phyloP scores from a whole-genome alignment of 2,797 vertebrate genomes.

The Echeneis naucrates region DNA sequence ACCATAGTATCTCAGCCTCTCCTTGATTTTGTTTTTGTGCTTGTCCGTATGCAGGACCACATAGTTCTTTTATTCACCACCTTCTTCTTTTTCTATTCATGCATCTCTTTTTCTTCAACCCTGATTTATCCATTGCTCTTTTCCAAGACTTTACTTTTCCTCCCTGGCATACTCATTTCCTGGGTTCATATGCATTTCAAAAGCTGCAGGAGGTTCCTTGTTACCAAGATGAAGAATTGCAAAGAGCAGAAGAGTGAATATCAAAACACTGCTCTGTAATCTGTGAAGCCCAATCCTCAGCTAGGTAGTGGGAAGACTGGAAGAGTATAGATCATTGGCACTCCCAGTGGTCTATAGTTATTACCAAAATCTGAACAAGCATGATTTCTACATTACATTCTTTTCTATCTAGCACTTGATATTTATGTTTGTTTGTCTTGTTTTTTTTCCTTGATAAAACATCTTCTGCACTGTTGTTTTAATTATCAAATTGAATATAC shows the following conservation, averaged over 20 bases:
- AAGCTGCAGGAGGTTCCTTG: conserved; percentile 73
- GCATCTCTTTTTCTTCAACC: conserved; percentile 31
- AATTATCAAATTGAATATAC: background rate
- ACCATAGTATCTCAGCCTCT: conserved; percentile 46
- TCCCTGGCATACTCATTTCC: conserved; percentile 74
- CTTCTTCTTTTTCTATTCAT: conserved; percentile 25
- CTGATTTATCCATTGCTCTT: conserved; percentile 48
- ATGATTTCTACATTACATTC: background rate
- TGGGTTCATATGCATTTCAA: conserved; percentile 81
- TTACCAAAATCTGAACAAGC: background rate
- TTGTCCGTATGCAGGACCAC: conserved; percentile 20
- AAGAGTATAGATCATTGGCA: conserved; percentile 8
- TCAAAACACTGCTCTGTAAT: conserved; percentile 62
- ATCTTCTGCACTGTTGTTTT: conserved; percentile 2
- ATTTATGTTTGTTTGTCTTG: background rate
- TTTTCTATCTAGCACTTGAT: too few relatives aligned
- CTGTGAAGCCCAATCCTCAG: conserved; percentile 8
- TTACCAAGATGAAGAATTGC: conserved; percentile 65
- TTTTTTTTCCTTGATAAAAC: background rate
- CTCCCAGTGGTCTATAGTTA: conserved; percentile 10
- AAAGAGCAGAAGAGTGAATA: conserved; percentile 66
- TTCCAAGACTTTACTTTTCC: conserved; percentile 58
- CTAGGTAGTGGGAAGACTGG: conserved; percentile 29
- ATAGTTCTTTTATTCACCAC: conserved; percentile 8
- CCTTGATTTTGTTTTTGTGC: conserved; percentile 11